Conservation (phyloP, 1,140 invertebrate species). For the Aphaenogaster floridana region DNA sequence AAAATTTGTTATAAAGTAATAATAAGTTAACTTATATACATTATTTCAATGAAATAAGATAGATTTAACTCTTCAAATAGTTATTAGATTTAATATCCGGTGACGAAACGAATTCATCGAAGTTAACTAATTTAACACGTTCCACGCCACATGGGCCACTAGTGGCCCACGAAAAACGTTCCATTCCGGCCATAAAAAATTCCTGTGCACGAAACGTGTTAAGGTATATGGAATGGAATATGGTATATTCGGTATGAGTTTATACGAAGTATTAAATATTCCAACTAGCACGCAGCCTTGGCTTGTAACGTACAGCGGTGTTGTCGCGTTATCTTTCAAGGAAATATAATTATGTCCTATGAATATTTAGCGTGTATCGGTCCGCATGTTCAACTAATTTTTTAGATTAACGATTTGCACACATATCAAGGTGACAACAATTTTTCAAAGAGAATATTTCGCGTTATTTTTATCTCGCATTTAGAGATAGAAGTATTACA, state of each 20-base stretch:
- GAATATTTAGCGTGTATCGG: neutral
- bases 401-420: neutral
- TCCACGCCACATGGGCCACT: too few relatives aligned
- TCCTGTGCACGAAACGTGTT: too few relatives aligned
- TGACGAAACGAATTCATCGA: neutral
- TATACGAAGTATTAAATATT: neutral
- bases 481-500: neutral
- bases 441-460: neutral
- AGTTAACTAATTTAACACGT: neutral
- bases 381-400: neutral
- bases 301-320: neutral
- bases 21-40: neutral
- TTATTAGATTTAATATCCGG: neutral
- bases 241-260: neutral
- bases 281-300: neutral
- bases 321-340: neutral
- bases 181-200: too few relatives aligned
- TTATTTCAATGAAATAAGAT: neutral
- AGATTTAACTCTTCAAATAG: neutral
- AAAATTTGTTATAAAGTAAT: too few relatives aligned
- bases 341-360: neutral
- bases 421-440: neutral
- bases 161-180: too few relatives aligned
- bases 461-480: neutral
- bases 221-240: neutral